These are phyloP conservation scores for Campylomormyrus numenius DNA, from an alignment of 2,113 vertebrate genomes.

Conservation along the genomic window DNA sequence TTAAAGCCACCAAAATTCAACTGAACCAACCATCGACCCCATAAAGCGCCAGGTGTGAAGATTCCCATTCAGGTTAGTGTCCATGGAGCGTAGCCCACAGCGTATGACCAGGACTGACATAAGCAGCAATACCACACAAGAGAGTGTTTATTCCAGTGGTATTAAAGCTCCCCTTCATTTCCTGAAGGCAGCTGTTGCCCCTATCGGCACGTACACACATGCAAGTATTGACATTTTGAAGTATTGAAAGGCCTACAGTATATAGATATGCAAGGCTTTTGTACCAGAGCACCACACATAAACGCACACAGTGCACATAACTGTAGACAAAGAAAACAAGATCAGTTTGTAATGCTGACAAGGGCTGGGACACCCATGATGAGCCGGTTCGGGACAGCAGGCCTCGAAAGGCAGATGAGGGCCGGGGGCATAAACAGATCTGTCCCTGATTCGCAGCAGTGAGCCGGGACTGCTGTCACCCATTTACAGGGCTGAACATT, in stretches of 20 bases:
- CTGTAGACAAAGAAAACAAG: slow-evolving; percentile 10
- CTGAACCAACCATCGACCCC: neutral
- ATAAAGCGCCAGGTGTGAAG: neutral
- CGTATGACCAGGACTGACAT: neutral
- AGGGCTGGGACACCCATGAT: neutral
- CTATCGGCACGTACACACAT: slow-evolving; percentile 4
- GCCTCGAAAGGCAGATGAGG: neutral
- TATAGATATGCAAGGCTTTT: neutral
- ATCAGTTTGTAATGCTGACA: neutral
- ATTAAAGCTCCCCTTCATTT: slow-evolving; percentile 30
- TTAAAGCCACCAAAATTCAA: neutral
- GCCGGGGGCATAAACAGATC: slow-evolving; percentile 7
- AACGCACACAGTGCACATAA: slow-evolving; percentile 1
- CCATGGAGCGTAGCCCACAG: neutral
- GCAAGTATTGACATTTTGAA: neutral
- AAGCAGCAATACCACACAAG: neutral
- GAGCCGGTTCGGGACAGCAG: neutral
- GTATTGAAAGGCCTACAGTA: neutral
- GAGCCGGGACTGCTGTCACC: neutral
- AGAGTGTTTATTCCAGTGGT: slow-evolving; percentile 11
- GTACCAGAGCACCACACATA: slow-evolving; percentile 7
- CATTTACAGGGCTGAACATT: neutral
- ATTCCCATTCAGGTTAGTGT: neutral
- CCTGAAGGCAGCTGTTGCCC: slow-evolving; percentile 17
- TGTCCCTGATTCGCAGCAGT: neutral